These are phyloP conservation scores for Lysandra coridon DNA, from an alignment of 2,888 invertebrate species.

Conservation along the genomic window DNA sequence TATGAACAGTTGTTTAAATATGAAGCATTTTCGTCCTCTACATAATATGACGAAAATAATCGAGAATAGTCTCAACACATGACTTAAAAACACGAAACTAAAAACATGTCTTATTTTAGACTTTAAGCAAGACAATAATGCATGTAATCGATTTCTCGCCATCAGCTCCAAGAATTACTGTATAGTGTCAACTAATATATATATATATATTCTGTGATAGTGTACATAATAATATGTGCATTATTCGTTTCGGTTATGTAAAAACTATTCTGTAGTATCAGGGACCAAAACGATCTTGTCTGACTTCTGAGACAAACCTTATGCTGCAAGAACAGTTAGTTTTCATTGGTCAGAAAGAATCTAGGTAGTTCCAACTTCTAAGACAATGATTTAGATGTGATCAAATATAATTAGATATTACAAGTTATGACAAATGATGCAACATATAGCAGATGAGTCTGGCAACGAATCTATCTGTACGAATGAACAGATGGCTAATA, in stretches of 20 bases:
- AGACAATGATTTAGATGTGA: not conserved
- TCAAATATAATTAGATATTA: constrained; percentile 16
- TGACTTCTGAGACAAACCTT: too few relatives aligned
- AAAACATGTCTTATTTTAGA: too few relatives aligned
- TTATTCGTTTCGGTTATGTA: too few relatives aligned
- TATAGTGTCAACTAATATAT: too few relatives aligned
- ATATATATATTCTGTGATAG: too few relatives aligned
- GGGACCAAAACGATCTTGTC: too few relatives aligned
- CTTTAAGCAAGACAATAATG: too few relatives aligned
- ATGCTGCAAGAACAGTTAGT: not conserved
- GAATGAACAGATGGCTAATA: constrained; percentile 11
- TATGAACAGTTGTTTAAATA: not conserved
- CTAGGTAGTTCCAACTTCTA: not conserved
- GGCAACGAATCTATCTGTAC: constrained; percentile 2
- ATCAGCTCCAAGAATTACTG: too few relatives aligned
- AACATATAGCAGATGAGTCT: constrained; percentile 12
- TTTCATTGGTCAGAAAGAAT: not conserved
- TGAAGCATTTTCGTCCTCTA: not conserved
- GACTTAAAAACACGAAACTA: too few relatives aligned
- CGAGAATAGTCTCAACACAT: not conserved
- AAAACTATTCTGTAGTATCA: too few relatives aligned
- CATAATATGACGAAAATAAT: not conserved
- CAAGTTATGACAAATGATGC: not conserved
- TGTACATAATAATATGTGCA: too few relatives aligned
- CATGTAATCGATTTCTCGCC: too few relatives aligned